Percentiles rank a stretch among this genome's conserved stretches.
phyloP scores from a whole-genome alignment of 2,888 invertebrate genomes.

The Syritta pipiens region DNA sequence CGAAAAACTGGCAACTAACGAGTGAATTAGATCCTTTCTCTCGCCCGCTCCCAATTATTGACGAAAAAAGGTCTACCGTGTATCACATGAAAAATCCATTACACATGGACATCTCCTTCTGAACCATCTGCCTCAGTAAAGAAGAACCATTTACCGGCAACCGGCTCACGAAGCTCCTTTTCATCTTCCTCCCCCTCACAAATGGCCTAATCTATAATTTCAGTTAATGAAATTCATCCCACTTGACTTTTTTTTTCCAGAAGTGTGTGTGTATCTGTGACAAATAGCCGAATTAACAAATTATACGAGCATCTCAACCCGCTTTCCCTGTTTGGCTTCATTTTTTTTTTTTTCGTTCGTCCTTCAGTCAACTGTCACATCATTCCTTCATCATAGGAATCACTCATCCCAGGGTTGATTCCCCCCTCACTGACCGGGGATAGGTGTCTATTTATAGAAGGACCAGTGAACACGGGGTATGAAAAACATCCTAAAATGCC shows the following conservation, averaged over 20 bases:
- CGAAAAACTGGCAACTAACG: too few species aligned
- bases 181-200: background rate
- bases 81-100: constrained; percentile 50
- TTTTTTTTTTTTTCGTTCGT: constrained; percentile 5
- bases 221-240: constrained; percentile 48
- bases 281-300: constrained; percentile 56
- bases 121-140: constrained; percentile 26
- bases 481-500: constrained; percentile 27
- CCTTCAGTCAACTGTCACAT: constrained; percentile 57
- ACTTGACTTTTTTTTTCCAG: constrained; percentile 24
- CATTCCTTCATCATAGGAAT: constrained; percentile 36
- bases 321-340: too few species aligned
- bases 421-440: too few species aligned
- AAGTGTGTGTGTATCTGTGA: constrained; percentile 28
- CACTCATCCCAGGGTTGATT: constrained; percentile 8
- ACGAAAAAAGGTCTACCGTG: background rate
- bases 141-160: background rate
- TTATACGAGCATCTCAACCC: constrained; percentile 17
- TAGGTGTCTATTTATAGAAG: constrained; percentile 34
- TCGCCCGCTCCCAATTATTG: background rate
- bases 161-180: background rate
- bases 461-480: constrained; percentile 28
- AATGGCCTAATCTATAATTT: background rate
- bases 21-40: too few species aligned
- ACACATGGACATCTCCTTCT: constrained; percentile 2